Conservation (phyloP, 1,140 invertebrate genomes). For the Cydia splendana region DNA sequence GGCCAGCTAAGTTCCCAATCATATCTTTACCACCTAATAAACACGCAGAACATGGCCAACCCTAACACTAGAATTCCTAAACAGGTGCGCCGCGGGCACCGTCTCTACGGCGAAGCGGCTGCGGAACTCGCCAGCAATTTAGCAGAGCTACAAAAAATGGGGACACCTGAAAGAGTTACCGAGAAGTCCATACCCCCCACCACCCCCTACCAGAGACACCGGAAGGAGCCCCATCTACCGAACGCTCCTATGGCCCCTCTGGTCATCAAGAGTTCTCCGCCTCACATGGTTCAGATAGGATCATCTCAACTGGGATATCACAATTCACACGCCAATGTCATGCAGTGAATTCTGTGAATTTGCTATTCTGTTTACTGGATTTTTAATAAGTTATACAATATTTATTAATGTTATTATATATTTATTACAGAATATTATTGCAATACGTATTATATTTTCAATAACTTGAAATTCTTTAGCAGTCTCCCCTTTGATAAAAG, state of each 20-base stretch:
- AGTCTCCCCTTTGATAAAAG: too few relatives aligned
- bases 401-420: neutral
- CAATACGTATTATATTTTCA: conserved; percentile 4
- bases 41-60: neutral
- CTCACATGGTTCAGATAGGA: neutral
- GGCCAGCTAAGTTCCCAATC: too few relatives aligned
- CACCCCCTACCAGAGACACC: conserved; percentile 43
- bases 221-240: conserved; percentile 61
- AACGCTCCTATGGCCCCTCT: conserved; percentile 48
- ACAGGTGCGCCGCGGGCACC: conserved; percentile 61
- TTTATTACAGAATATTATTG: conserved; percentile 12
- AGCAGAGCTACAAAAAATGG: conserved; percentile 57
- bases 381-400: conserved; percentile 11
- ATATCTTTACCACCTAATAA: neutral
- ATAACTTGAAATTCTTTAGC: neutral
- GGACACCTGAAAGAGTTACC: conserved; percentile 13
- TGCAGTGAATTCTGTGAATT: conserved; percentile 1
- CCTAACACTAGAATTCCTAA: conserved; percentile 32
- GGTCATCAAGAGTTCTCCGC: conserved; percentile 50
- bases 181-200: conserved; percentile 1
- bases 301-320: conserved; percentile 3
- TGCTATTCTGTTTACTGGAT: conserved; percentile 7
- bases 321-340: neutral
- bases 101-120: conserved; percentile 64
- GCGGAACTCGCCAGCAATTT: conserved; percentile 63